Percentiles rank a stretch among this genome's conserved stretches.
These are phyloP conservation scores for Zenarchopterus dispar DNA, from an alignment of 2,797 vertebrate genomes.

Conservation along the genomic window DNA sequence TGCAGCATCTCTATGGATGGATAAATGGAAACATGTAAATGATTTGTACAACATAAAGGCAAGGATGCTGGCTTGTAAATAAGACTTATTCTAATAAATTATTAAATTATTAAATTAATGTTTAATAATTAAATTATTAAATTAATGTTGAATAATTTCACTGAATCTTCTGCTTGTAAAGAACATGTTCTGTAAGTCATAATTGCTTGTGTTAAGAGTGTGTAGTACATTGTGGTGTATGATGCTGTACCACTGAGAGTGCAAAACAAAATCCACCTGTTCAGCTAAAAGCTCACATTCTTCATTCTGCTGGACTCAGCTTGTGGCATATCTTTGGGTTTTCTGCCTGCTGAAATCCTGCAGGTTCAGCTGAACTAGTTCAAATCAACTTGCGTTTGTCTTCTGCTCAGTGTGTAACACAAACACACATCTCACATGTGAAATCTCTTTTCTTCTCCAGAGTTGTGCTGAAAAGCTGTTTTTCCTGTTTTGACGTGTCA, in stretches of 20 bases:
- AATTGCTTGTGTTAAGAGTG: background rate
- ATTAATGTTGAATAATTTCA: too few species aligned
- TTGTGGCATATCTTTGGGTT: constrained; percentile 15
- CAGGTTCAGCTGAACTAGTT: background rate
- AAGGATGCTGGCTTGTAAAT: too few species aligned
- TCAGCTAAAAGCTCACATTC: background rate
- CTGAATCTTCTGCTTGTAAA: too few species aligned
- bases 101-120: too few species aligned
- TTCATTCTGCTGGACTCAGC: constrained; percentile 8
- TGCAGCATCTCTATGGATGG: too few species aligned
- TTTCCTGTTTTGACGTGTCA: constrained; percentile 20
- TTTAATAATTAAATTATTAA: too few species aligned
- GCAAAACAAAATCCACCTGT: background rate
- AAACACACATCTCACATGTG: constrained; percentile 10
- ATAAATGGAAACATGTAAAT: too few species aligned
- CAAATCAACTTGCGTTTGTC: background rate
- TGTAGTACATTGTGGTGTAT: too few species aligned
- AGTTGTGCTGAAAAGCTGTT: constrained; percentile 11
- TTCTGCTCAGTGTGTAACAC: background rate
- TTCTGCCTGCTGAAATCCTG: constrained; percentile 5
- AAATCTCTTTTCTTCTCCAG: background rate
- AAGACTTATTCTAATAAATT: too few species aligned
- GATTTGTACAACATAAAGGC: too few species aligned
- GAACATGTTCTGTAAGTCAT: background rate
- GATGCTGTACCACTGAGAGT: background rate